These are phyloP conservation scores for Heliconius ismenius DNA, from an alignment of 2,888 invertebrate genomes.

Conservation along the genomic window DNA sequence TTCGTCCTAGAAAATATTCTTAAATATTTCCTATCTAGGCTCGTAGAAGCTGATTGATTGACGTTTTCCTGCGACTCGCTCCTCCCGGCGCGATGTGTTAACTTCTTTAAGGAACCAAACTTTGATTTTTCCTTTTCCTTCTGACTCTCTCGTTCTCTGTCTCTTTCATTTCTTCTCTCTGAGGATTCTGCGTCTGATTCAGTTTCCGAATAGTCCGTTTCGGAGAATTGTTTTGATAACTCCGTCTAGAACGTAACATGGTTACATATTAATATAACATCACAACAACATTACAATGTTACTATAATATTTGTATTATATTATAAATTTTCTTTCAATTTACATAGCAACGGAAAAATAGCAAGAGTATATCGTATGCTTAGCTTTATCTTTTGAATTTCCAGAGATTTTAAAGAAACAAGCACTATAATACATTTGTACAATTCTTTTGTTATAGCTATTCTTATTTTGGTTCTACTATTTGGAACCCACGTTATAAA, in stretches of 20 bases:
- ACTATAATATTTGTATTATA: no score
- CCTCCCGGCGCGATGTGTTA: constrained; percentile 77
- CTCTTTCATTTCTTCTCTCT: constrained; percentile 50
- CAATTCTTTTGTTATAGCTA: no score
- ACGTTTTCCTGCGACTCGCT: constrained; percentile 76
- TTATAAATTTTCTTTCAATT: no score
- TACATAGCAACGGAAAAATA: no score
- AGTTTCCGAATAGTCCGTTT: constrained; percentile 83
- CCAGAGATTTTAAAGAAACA: no score
- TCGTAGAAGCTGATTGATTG: constrained; percentile 75
- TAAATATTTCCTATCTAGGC: constrained; percentile 87
- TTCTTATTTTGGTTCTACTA: no score
- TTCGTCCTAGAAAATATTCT: constrained; percentile 74
- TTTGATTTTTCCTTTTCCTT: constrained; percentile 72
- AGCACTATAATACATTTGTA: no score
- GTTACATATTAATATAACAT: no score
- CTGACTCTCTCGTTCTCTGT: constrained; percentile 58
- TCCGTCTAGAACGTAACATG: constrained; percentile 54
- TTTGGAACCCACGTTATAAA: no score
- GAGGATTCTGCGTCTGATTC: constrained; percentile 65
- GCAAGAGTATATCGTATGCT: no score
- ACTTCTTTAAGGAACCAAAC: constrained; percentile 88
- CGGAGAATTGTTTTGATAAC: constrained; percentile 77
- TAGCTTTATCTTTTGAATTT: no score
- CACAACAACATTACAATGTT: no score